These are phyloP conservation scores for Hydraecia micacea DNA, from an alignment of 2,888 invertebrate species.

Conservation along the genomic window DNA sequence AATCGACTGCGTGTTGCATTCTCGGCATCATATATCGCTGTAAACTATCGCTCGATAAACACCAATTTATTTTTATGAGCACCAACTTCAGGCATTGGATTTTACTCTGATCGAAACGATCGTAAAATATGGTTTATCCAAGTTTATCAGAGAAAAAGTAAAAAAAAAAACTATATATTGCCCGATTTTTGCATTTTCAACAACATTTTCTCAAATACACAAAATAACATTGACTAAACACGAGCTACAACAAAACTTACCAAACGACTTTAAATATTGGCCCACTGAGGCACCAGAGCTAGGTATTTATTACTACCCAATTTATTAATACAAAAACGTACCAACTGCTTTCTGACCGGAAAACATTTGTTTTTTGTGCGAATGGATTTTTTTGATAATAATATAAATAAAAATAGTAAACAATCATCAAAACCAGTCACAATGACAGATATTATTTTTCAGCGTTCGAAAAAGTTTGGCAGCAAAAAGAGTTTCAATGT, in stretches of 20 bases:
- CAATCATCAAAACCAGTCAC: conserved; percentile 47
- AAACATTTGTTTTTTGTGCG: conserved; percentile 42
- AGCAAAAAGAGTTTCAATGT: neutral
- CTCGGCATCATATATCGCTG: conserved; percentile 3
- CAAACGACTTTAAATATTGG: conserved; percentile 34
- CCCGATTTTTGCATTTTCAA: neutral
- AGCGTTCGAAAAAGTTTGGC: conserved; percentile 22
- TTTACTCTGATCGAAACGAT: conserved; percentile 25
- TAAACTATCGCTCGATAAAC: conserved; percentile 29
- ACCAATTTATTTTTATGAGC: conserved; percentile 56
- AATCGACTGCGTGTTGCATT: conserved; percentile 23
- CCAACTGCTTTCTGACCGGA: conserved; percentile 42
- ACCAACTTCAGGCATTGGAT: conserved; percentile 25
- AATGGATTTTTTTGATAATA: conserved; percentile 15
- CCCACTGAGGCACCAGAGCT: conserved; percentile 17
- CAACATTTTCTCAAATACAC: neutral
- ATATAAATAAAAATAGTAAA: conserved; percentile 49
- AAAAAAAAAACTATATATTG: neutral
- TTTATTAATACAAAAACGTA: conserved; percentile 53
- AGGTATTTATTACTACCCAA: conserved; percentile 19
- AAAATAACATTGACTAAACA: neutral
- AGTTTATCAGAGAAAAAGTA: neutral
- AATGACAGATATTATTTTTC: conserved; percentile 38
- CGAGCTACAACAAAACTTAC: conserved; percentile 36
- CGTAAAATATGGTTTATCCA: conserved; percentile 33